phyloP scores from a whole-genome alignment of 1,140 invertebrate species.

The Trichonephila clavata region DNA sequence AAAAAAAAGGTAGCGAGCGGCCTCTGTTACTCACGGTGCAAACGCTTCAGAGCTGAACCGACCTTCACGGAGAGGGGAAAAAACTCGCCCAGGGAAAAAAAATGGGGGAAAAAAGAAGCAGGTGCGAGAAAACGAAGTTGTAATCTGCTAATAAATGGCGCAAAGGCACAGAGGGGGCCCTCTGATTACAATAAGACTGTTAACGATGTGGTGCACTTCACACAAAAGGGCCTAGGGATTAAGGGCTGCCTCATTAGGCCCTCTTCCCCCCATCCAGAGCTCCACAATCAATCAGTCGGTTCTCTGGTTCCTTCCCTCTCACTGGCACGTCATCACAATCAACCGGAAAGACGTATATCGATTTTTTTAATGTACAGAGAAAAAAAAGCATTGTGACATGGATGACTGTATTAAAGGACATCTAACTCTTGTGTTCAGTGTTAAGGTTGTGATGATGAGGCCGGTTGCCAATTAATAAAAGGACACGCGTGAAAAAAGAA shows the following conservation, averaged over 20 bases:
- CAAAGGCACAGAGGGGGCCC: constrained; percentile 52
- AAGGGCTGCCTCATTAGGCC: constrained; percentile 68
- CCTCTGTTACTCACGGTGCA: background rate
- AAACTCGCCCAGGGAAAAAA: background rate
- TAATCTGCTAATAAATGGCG: constrained; percentile 74
- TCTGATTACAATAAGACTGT: constrained; percentile 72
- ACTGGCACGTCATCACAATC: constrained; percentile 56
- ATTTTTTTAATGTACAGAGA: constrained; percentile 42
- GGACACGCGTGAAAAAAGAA: too few relatives aligned
- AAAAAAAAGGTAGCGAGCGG: background rate
- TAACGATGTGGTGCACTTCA: constrained; percentile 75
- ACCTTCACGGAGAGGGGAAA: background rate
- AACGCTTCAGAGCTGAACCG: background rate
- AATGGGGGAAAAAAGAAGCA: constrained; percentile 52
- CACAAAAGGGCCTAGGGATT: constrained; percentile 67
- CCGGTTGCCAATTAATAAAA: background rate
- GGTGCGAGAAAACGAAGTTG: constrained; percentile 67
- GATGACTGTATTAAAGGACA: constrained; percentile 56
- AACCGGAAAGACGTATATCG: constrained; percentile 42
- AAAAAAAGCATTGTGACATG: background rate
- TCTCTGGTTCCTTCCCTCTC: background rate
- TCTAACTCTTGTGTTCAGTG: background rate
- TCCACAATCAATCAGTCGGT: constrained; percentile 66
- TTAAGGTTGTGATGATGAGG: background rate
- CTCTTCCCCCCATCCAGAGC: background rate